These are phyloP conservation scores for Drosophila mayri DNA, from an alignment of 1,140 invertebrate genomes.

Conservation along the genomic window DNA sequence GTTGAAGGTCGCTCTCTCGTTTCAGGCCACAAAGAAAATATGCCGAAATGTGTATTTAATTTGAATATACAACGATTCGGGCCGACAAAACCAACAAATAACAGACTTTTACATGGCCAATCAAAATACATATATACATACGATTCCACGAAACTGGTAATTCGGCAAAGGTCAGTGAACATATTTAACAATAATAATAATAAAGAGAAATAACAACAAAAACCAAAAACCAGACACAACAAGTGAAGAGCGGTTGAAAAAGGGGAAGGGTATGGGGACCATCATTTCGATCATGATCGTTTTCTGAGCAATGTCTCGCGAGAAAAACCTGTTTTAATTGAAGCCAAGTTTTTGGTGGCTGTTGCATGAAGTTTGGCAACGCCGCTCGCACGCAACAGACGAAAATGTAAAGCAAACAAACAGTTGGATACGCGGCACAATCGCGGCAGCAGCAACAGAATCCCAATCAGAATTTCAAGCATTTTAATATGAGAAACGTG, in stretches of 20 bases:
- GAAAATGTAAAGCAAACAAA: constrained; percentile 42
- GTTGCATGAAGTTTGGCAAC: constrained; percentile 77
- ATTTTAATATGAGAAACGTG: constrained; percentile 73
- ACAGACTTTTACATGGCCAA: constrained; percentile 25
- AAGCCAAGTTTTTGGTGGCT: constrained; percentile 50
- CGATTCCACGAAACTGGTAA: constrained; percentile 60
- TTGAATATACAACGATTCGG: constrained; percentile 34
- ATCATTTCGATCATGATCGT: constrained; percentile 66
- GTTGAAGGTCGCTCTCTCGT: constrained; percentile 70
- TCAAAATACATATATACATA: constrained; percentile 19
- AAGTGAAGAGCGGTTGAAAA: constrained; percentile 19
- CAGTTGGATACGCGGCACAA: constrained; percentile 52
- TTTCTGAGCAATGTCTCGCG: constrained; percentile 45
- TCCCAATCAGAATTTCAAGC: constrained; percentile 76
- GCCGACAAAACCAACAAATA: constrained; percentile 10
- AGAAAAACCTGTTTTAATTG: constrained; percentile 74
- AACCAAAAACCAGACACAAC: constrained; percentile 55
- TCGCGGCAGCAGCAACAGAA: constrained; percentile 9
- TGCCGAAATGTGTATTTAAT: constrained; percentile 34
- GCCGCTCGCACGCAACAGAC: constrained; percentile 52
- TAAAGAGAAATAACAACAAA: constrained; percentile 40
- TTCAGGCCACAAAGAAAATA: constrained; percentile 39
- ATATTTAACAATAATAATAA: constrained; percentile 70
- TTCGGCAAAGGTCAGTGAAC: constrained; percentile 81
- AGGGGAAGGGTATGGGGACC: constrained; percentile 12